Evolutionary conservation across 2,113 vertebrate genomes (phyloP), one percentile per base, ranked within the genome.

Genomic region (Syngnathus floridae): DNA sequence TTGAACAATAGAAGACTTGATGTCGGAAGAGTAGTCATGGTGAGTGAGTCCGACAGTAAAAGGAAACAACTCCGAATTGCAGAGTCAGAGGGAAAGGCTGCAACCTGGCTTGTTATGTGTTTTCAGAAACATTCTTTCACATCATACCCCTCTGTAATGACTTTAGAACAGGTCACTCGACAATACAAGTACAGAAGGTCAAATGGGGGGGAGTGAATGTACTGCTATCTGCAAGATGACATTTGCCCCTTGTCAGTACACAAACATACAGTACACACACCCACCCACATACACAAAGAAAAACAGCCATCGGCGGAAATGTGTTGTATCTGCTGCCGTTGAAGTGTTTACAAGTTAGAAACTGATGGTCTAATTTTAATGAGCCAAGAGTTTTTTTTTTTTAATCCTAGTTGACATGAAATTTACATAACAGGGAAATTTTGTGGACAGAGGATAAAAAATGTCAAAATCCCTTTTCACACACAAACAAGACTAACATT

Each of bases 1-100:
- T 74, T 64, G 49, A 86, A 87, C 84, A 89, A 84, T 87, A 21
- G 74, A 73, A 75, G 75, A 82, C 80, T 70, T 56, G 70, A 66
- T 45, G 59, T 66, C 77, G 54, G 12, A 71, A 65, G 64, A 70
- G 37, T n/a, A 51, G 64, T 14, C 41, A 48, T 9, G n/a, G 65
- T 63, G 67, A 76, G 52, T 69, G 67, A 75, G 36, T 59, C 58
- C 69, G 64, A 67, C 71, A 74, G 80, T 73, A 82, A 77, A 43
- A 64, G 82, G 86, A 83, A 76, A 36, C 57, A 77, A 66, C 46
- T 69, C 60, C 40, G 61, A 43, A 35, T 64, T 73, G 71, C 26
- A 64, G 74, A 64, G 72, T 69, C 14, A 1, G 48, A 72, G 59
- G 77, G 70, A 72, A 35, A 17, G 54, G 66, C 56, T 58, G 46